Evolutionary conservation across 2,888 invertebrate species (phyloP).

Genomic region (Mongoloraphidia duomilia): DNA sequence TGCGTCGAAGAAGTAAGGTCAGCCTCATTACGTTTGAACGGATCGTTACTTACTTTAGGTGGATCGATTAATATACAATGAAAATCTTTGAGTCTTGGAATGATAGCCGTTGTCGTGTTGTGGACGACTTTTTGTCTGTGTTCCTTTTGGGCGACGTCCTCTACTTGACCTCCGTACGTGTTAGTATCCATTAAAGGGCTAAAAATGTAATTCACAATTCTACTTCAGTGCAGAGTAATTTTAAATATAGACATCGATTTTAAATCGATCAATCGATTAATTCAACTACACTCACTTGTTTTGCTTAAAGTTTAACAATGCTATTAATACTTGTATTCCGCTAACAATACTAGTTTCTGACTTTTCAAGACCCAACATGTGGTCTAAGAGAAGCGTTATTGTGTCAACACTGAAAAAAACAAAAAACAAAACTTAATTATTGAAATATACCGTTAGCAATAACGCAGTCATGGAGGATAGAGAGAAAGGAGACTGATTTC

Average conservation of each 20-base stretch:
- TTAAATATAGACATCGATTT: too few species aligned
- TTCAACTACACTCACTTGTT: conserved; percentile 25
- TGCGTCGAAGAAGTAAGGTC: too few species aligned
- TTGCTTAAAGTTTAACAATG: conserved; percentile 44
- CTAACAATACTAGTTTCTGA: conserved; percentile 59
- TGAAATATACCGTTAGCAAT: too few species aligned
- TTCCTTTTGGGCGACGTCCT: conserved; percentile 34
- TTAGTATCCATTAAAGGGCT: background rate
- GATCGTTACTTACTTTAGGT: conserved; percentile 40
- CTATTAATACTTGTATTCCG: conserved; percentile 66
- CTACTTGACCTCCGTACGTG: too few species aligned
- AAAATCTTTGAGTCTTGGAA: conserved; percentile 53
- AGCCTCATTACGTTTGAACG: too few species aligned
- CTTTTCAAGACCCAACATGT: conserved; percentile 54
- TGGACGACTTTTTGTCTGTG: conserved; percentile 43
- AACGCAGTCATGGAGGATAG: too few species aligned
- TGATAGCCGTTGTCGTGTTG: conserved; percentile 46
- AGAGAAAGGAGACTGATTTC: too few species aligned
- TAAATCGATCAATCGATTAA: background rate
- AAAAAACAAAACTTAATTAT: background rate
- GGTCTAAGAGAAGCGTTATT: conserved; percentile 52
- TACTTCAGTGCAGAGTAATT: background rate
- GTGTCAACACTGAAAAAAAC: conserved; percentile 34
- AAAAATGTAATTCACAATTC: background rate
- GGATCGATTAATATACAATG: conserved; percentile 53